Base-by-base conservation (phyloP, 64 coral and sea anemone species). In the Orbicella faveolata region DNA sequence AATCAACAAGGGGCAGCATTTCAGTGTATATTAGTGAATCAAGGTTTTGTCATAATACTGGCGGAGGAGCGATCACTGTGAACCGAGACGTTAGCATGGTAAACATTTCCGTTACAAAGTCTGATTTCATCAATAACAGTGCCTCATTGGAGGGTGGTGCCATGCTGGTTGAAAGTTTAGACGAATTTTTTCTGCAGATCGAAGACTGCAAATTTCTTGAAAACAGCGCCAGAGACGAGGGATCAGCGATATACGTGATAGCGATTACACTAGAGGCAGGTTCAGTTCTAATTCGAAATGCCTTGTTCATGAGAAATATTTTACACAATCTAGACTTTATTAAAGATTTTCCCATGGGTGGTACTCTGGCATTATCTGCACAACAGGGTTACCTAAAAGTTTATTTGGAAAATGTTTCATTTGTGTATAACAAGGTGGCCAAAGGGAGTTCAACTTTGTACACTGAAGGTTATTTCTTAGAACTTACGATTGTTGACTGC, bases 81-180 rank as follows among this genome's bases (percentile, higher is more conserved):
- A 52, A 2, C 51, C 3, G 51, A 5, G 25, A 69, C 13, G 8
- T 79, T 13, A 9, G 52, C 77, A 13, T 11, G 51, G 21, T 30
- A 26, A 55, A 79, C 48, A 59, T 57, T 59, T 79, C 13, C 3
- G 26, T 55, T 4, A 2, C 21, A 8, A 55, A 48, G 3, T 79
- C 8, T 79, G 25, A 57, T 57, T 79, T 79, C 26, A 48, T 26
- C n/a, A 79, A 30, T 26, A 79, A 79, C 52, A 57, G 77, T 79
- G 57, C 77, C n/a, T 48, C 77, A 15, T 2, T 79, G 19, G 10
- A 4, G 2, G 77, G 77, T 13, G 77, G 77, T 3, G 77, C 77
- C 21, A 55, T 79, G 23, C 51, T 59, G 9, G 8, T 79, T 26
- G 20, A 57, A 10, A 52, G 51, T 1, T 14, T 10, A 51, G 13